Base-by-base conservation (phyloP, 2,888 invertebrate species). In the Nudaria mundana region DNA sequence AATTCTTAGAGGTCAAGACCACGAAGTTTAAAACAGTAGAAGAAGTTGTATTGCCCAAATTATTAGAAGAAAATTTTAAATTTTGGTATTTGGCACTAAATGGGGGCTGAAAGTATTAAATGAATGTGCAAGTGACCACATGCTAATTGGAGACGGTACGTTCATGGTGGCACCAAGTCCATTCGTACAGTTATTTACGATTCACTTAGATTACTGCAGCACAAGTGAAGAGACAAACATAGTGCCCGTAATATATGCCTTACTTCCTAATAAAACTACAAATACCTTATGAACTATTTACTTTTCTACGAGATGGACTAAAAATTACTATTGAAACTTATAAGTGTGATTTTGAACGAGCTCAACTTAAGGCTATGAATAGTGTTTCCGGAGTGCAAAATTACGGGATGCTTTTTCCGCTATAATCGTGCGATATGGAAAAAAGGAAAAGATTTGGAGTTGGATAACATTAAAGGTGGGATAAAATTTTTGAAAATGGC, bases 121-220 rank as follows among this genome's bases (percentile, higher is more conserved):
- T 16, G 10, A 10, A 23, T 30, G 30, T 37, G 30, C 30, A 30
- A 25, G 12, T 30, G 29, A 37, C 13, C 20, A 37, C 18, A 36
- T 36, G 36, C 20, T 36, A 22, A 26, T 36, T 36, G 36, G 22
- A n/a, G 36, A 22, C 29, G 29, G 36, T 28, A 36, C 36, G 28
- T 29, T 36, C 16, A 28, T 28, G 29, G 20, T 36, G 20, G 22
- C 36, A 18, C 29, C 29, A n/a, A 18, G 18, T 28, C 22, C 23
- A 28, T 29, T 36, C 22, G 7, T 29, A 28, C 36, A 29, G 14
- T 22, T 36, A 36, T 36, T 36, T 22, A 36, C 29, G 8, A 36
- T 36, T 35, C 35, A 35, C 18, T 20, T 37, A 30, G 31, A 31
- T 26, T 37, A 31, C 18, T 31, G 20, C 25, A 31, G 37, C 25